Percentiles rank a stretch among this genome's conserved stretches.
Evolutionary conservation across 1,140 invertebrate genomes (phyloP).

Genomic region (Zelostemma sp.): DNA sequence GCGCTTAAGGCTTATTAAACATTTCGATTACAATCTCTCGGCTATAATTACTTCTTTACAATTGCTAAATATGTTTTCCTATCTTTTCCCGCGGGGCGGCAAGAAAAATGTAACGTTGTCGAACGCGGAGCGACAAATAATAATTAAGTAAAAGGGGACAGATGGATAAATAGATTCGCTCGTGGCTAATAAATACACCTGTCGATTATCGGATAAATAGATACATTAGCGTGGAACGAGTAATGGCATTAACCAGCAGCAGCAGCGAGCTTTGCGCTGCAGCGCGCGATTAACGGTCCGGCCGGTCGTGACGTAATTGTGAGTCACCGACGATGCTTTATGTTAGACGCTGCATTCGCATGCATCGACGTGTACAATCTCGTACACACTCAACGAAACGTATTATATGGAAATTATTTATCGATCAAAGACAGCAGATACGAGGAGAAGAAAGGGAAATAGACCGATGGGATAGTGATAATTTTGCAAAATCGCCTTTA

Average conservation of each 20-base stretch:
- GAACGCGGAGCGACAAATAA: slow-evolving; percentile 1
- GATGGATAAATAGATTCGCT: slow-evolving; percentile 40
- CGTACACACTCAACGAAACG: slow-evolving; percentile 34
- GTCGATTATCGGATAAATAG: slow-evolving; percentile 54
- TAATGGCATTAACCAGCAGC: slow-evolving; percentile 50
- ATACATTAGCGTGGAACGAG: slow-evolving; percentile 50
- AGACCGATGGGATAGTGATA: slow-evolving; percentile 23
- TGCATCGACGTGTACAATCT: slow-evolving; percentile 31
- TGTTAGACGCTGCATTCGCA: slow-evolving; percentile 39
- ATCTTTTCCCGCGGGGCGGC: too few relatives aligned
- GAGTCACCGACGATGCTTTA: slow-evolving; percentile 46
- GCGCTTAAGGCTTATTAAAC: slow-evolving; percentile 20
- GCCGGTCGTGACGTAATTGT: slow-evolving; percentile 51
- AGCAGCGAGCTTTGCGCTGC: slow-evolving; percentile 39
- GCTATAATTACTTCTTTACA: slow-evolving; percentile 23
- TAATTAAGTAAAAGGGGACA: slow-evolving; percentile 17
- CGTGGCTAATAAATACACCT: slow-evolving; percentile 50
- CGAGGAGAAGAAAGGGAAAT: slow-evolving; percentile 19
- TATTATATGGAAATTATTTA: slow-evolving; percentile 38
- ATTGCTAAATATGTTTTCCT: slow-evolving; percentile 15
- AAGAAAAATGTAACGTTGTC: too few relatives aligned
- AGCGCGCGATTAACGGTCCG: slow-evolving; percentile 45
- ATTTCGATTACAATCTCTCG: slow-evolving; percentile 23
- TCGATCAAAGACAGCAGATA: slow-evolving; percentile 4
- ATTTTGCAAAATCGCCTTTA: too few relatives aligned